Evolutionary conservation across 2,888 invertebrate species (phyloP).

Genomic region (Pristionchus entomophagus): DNA sequence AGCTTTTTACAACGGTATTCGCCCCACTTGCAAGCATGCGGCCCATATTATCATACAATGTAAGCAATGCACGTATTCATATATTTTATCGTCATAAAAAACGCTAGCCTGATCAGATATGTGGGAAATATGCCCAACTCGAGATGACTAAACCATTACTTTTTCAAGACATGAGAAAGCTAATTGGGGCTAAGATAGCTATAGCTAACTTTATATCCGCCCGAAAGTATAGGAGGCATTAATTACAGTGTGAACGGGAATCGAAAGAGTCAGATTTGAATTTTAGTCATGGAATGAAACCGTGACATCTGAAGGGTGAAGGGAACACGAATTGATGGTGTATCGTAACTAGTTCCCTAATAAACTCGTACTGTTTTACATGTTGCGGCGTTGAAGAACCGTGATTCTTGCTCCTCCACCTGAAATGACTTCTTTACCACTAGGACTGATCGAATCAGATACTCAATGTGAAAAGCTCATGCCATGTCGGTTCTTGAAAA

Average conservation of each 20-base stretch:
- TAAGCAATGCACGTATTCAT: no score
- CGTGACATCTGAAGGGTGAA: neutral
- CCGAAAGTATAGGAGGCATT: neutral
- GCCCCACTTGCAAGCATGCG: no score
- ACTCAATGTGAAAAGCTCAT: no score
- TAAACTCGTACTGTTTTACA: constrained; percentile 23
- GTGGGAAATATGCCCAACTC: neutral
- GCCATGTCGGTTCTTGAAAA: no score
- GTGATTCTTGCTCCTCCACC: constrained; percentile 22
- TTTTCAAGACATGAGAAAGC: neutral
- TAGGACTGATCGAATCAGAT: no score
- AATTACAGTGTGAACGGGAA: neutral
- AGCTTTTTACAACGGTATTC: no score
- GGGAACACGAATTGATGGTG: neutral
- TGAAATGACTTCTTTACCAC: no score
- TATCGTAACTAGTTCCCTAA: neutral
- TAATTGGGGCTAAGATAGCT: no score
- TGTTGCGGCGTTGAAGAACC: neutral
- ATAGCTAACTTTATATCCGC: no score
- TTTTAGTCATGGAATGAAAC: constrained; percentile 27
- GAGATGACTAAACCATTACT: neutral
- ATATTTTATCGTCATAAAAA: neutral
- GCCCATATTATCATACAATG: no score
- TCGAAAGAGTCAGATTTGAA: neutral
- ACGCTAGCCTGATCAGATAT: neutral